A percentile compares a stretch with the other conserved stretches of the same genome.
Evolutionary conservation across 2,113 vertebrate genomes (phyloP).

Genomic region (Athene noctua): DNA sequence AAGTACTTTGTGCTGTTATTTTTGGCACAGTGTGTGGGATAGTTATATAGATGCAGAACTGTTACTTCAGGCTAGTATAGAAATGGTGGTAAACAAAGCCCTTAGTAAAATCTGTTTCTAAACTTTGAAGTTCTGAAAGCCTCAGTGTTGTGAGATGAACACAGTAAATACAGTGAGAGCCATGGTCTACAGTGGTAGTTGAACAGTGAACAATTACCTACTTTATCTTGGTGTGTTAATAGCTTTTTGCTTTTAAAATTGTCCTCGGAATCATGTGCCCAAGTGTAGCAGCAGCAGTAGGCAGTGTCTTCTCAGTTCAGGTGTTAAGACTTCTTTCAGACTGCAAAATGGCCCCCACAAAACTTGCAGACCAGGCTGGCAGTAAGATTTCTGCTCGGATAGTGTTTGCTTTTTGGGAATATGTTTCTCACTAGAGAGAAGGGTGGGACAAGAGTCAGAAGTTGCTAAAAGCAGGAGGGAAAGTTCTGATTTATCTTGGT

Average conservation of each 20-base stretch:
- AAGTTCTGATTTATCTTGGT: not conserved
- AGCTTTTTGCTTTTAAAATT: not conserved
- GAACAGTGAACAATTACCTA: not conserved
- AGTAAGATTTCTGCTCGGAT: not conserved
- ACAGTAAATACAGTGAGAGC: not conserved
- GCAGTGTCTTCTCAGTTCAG: not conserved
- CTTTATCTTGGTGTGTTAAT: not conserved
- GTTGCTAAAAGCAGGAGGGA: not conserved
- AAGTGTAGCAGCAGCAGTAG: not conserved
- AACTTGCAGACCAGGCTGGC: not conserved
- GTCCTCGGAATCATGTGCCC: not conserved
- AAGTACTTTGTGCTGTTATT: not conserved
- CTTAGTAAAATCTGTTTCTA: not conserved
- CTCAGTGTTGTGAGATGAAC: not conserved
- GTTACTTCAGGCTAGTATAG: not conserved
- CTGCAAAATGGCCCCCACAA: not conserved
- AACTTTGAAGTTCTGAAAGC: not conserved
- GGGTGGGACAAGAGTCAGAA: not conserved
- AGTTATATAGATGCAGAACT: not conserved
- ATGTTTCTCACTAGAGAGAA: slow-evolving; percentile 44
- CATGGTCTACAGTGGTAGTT: not conserved
- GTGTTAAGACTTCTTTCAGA: not conserved
- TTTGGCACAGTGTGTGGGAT: not conserved
- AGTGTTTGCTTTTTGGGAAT: not conserved
- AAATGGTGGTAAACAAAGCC: not conserved